Percentiles rank a stretch among this genome's conserved stretches.
Conservation (phyloP, 1,140 invertebrate species). For the Telenomus remus region DNA sequence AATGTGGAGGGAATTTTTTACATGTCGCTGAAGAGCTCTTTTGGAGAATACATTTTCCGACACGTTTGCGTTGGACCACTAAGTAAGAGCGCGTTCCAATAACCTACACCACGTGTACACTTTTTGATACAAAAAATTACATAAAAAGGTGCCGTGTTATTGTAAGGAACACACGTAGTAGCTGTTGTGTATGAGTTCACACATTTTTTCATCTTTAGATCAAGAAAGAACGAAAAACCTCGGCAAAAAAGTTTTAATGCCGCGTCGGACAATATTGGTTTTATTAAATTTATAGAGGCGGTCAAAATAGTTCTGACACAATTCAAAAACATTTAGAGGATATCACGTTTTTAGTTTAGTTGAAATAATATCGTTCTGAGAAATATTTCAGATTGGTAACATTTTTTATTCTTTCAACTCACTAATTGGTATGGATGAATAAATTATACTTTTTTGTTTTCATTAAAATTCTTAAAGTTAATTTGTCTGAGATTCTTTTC, state of each 20-base stretch:
- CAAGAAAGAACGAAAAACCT: conserved; percentile 3
- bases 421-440: too few species aligned
- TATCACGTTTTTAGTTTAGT: conserved; percentile 28
- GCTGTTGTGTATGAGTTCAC: conserved; percentile 11
- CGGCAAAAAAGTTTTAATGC: conserved; percentile 31
- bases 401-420: too few species aligned
- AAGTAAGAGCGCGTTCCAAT: conserved; percentile 15
- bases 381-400: too few species aligned
- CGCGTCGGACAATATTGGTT: conserved; percentile 17
- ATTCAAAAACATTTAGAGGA: conserved; percentile 9
- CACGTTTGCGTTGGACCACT: not conserved
- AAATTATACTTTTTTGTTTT: too few species aligned
- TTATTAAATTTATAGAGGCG: conserved; percentile 11
- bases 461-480: too few species aligned
- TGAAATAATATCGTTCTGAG: conserved; percentile 7
- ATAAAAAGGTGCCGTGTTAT: conserved; percentile 19
- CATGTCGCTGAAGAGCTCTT: conserved; percentile 8
- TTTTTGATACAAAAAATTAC: conserved; percentile 37
- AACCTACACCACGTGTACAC: conserved; percentile 3
- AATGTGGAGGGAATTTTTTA: conserved; percentile 34
- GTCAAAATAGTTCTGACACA: not conserved
- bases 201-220: conserved; percentile 15
- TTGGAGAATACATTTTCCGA: conserved; percentile 5
- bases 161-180: conserved; percentile 13
- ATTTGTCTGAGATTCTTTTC: too few species aligned